A percentile compares a stretch with the other conserved stretches of the same genome.
Evolutionary conservation across 1,140 invertebrate species (phyloP).

Genomic region (Coelopa frigida): DNA sequence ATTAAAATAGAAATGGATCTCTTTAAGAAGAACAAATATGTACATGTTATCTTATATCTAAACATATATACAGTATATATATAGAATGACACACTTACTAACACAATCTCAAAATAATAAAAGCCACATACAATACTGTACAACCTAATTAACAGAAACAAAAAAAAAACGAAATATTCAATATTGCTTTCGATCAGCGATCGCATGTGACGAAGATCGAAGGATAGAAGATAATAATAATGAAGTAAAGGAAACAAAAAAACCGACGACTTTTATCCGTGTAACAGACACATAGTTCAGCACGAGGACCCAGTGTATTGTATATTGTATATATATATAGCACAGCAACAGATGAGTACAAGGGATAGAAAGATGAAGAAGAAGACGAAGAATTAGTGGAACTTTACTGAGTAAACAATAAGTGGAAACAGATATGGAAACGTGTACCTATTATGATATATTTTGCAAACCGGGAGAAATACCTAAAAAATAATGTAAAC

Average conservation of each 20-base stretch:
- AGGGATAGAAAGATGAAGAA: too few relatives aligned
- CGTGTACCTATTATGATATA: not conserved
- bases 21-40: conserved; percentile 1
- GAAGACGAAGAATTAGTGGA: too few relatives aligned
- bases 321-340: too few relatives aligned
- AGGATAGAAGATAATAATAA: conserved; percentile 4
- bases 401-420: too few relatives aligned
- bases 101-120: too few relatives aligned
- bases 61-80: conserved; percentile 5
- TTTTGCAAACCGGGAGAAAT: not conserved
- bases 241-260: conserved; percentile 1
- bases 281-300: too few relatives aligned
- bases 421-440: not conserved
- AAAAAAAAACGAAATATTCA: conserved; percentile 8
- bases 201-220: too few relatives aligned
- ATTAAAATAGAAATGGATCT: not conserved
- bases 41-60: not conserved
- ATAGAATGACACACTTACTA: not conserved
- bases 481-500: not conserved
- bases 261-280: not conserved
- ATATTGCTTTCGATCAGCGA: too few relatives aligned
- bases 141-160: not conserved
- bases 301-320: too few relatives aligned
- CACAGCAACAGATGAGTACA: too few relatives aligned
- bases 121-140: not conserved